Evolutionary conservation across 2,113 vertebrate genomes (phyloP).

Genomic region (Rattus norvegicus): DNA sequence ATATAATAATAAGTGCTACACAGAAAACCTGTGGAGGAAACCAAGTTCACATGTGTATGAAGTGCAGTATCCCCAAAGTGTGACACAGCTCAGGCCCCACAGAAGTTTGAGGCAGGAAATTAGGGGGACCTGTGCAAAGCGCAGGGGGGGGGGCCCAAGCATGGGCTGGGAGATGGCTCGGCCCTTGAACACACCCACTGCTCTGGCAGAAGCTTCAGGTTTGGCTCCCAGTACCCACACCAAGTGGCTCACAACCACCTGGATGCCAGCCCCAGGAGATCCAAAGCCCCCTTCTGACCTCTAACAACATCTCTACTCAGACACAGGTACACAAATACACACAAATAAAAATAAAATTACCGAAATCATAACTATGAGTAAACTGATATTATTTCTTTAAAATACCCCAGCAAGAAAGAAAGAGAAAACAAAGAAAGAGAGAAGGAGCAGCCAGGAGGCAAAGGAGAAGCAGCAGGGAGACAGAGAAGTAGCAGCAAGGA

Average conservation of each 20-base stretch:
- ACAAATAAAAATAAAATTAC: background rate
- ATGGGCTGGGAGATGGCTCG: rapidly evolving
- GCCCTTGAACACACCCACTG: rapidly evolving
- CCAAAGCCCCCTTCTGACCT: background rate
- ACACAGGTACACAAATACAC: background rate
- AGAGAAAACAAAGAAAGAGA: background rate
- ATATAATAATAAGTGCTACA: background rate
- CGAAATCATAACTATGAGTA: background rate
- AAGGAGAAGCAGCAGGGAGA: background rate
- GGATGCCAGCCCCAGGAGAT: background rate
- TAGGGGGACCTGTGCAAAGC: background rate
- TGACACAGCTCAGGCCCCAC: background rate
- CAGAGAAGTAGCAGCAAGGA: background rate
- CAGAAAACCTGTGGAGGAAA: background rate
- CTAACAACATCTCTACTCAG: background rate
- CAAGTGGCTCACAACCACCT: background rate
- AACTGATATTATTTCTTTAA: background rate
- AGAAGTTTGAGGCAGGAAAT: background rate
- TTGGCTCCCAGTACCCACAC: background rate
- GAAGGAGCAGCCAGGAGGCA: too few relatives aligned
- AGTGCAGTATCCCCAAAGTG: background rate
- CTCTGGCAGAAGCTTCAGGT: background rate
- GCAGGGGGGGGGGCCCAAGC: too few relatives aligned
- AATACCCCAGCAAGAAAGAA: background rate
- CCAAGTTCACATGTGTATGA: background rate